Evolutionary conservation across 2,888 invertebrate species (phyloP).

Genomic region (Drosophila mayaguana): DNA sequence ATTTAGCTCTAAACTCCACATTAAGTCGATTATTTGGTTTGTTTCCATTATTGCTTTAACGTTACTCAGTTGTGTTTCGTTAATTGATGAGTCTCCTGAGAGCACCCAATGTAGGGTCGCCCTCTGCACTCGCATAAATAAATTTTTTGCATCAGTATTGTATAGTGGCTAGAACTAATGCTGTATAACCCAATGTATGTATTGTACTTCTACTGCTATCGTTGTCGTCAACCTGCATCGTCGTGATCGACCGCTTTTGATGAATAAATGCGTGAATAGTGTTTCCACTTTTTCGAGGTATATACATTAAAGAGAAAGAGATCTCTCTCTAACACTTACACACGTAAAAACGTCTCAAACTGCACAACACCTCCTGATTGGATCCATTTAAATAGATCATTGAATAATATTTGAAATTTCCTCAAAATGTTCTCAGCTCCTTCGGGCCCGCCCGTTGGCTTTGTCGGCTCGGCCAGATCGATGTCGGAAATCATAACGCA

Average conservation of each 20-base stretch:
- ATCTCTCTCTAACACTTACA: not conserved
- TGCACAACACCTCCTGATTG: constrained; percentile 10
- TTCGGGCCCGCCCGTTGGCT: constrained; percentile 96
- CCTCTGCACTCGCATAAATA: constrained; percentile 7
- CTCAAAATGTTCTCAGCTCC: constrained; percentile 89
- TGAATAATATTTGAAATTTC: not conserved
- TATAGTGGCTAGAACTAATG: constrained; percentile 60
- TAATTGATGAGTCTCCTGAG: not conserved
- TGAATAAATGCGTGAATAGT: constrained; percentile 79
- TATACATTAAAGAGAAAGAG: constrained; percentile 40
- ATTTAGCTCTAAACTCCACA: not conserved
- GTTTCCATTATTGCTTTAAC: not conserved
- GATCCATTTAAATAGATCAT: not conserved
- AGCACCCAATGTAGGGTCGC: constrained; percentile 10
- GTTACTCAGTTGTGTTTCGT: not conserved
- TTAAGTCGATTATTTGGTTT: not conserved
- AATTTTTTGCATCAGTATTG: constrained; percentile 3
- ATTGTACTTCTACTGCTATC: constrained; percentile 72
- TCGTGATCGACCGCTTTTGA: constrained; percentile 57
- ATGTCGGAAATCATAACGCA: constrained; percentile 98
- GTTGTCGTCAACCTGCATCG: constrained; percentile 67
- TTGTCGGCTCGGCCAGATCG: constrained; percentile 97
- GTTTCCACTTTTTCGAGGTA: constrained; percentile 85
- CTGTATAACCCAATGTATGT: constrained; percentile 61
- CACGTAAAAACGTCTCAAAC: not conserved